phyloP scores from a whole-genome alignment of 1,140 invertebrate genomes.

The Aradophagus sp. region DNA sequence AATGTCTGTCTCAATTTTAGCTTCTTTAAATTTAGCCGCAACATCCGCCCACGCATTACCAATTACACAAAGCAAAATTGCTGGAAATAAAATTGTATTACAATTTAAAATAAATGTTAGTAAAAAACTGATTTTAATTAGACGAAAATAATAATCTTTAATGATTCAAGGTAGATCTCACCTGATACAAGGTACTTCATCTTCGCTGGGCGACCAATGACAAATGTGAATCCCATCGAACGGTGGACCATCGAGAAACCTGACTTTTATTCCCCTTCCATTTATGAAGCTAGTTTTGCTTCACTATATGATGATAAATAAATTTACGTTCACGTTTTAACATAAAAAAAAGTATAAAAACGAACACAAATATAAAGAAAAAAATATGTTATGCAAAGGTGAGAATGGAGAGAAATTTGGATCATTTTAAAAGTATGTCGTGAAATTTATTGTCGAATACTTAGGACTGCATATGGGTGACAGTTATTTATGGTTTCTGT shows the following conservation, averaged over 20 bases:
- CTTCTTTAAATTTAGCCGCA: conserved; percentile 64
- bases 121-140: neutral
- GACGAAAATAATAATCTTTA: neutral
- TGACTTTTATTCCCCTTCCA: conserved; percentile 32
- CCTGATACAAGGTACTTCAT: conserved; percentile 34
- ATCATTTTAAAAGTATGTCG: no score
- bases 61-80: conserved; percentile 58
- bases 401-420: no score
- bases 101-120: neutral
- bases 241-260: conserved; percentile 12
- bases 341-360: no score
- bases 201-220: conserved; percentile 4
- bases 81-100: conserved; percentile 48
- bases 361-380: conserved; percentile 1
- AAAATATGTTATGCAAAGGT: conserved; percentile 11
- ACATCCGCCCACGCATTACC: conserved; percentile 60
- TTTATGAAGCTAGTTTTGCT: conserved; percentile 3
- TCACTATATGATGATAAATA: conserved; percentile 7
- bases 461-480: no score
- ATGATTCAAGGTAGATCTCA: conserved; percentile 2
- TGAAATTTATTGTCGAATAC: no score
- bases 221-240: conserved; percentile 9
- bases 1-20: conserved; percentile 75
- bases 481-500: no score
- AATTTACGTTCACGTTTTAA: conserved; percentile 1